Evolutionary conservation across 2,888 invertebrate species (phyloP).

Genomic region (Troglohyphantes excavatus): DNA sequence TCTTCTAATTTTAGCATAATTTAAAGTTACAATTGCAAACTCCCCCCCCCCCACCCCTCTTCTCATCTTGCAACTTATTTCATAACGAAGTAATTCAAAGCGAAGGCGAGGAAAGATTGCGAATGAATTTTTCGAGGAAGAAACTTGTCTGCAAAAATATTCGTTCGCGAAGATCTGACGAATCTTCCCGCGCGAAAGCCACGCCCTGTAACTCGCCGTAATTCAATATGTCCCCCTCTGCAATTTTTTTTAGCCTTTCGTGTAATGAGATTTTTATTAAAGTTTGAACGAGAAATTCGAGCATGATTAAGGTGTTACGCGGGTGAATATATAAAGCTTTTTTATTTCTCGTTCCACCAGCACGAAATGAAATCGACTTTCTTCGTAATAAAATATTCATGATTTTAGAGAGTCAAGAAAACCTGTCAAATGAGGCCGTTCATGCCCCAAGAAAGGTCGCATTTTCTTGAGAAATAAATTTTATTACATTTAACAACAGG

Average conservation of each 20-base stretch:
- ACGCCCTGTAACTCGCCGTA: conserved; percentile 39
- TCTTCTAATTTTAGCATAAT: conserved; percentile 2
- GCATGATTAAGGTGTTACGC: conserved; percentile 68
- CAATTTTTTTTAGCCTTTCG: conserved; percentile 45
- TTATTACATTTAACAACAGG: conserved; percentile 27
- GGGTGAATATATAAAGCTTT: conserved; percentile 43
- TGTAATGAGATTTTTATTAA: conserved; percentile 75
- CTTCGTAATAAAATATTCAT: conserved; percentile 68
- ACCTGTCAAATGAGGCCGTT: conserved; percentile 43
- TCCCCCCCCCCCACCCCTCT: neutral
- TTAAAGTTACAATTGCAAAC: conserved; percentile 9
- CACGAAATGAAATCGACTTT: conserved; percentile 65
- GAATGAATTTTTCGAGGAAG: conserved; percentile 1
- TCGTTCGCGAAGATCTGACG: no score
- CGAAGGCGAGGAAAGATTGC: conserved; percentile 10
- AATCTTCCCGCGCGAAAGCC: neutral
- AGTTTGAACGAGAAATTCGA: conserved; percentile 61
- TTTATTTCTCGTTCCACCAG: neutral
- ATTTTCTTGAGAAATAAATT: conserved; percentile 11
- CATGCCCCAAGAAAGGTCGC: conserved; percentile 28
- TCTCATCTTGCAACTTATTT: conserved; percentile 13
- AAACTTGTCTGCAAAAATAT: neutral
- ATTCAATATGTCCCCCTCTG: conserved; percentile 29
- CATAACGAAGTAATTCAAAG: neutral
- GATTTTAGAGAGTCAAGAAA: conserved; percentile 44